Evolutionary conservation across 2,888 invertebrate genomes (phyloP), one percentile per base, ranked within the genome.

Genomic region (Dicyrtoma fusca): DNA sequence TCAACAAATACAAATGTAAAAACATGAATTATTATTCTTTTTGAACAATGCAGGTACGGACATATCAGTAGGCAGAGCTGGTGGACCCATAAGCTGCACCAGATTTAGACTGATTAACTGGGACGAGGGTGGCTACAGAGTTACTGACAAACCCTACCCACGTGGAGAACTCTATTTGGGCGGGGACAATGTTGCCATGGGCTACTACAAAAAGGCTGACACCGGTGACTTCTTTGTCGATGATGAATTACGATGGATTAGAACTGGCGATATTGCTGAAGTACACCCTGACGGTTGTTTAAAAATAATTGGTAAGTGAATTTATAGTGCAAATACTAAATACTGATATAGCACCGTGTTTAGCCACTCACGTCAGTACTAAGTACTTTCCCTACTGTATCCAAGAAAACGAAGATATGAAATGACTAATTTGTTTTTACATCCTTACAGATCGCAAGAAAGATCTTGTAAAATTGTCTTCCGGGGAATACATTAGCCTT

Each of bases 401-500:
- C 8, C 21, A 57, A 57, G 26, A 23, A 5, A 23, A 62, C 14
- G 14, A 11, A 42, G 42, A 34, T 21, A 8, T 57, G 25, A 25
- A 57, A 10, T 23, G 6, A n/a, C 8, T 23, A n/a, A 23, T 57
- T 6, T 57, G 23, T n/a, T 23, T 55, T 55, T 21, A 55, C 51
- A 6, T 21, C 11, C 21, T 70, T 69, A 44, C 53, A 97, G 97
- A 99, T 85, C 93, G 99, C 80, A 98, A 98, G 86, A 99, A 99
- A 86, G 99, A 99, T 86, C 87, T 99, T 79, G 96, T 99, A 45
- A 99, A 99, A 85, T 87, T 99, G 69, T 96, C 97, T 84, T 92
- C 94, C 26, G 99, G 99, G 76, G 99, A 99, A 85, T 99, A 98
- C 84, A 94, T 99, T 23, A 97, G 97, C 0, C 87, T 99, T 63